Conservation (phyloP, 2,797 vertebrate species). For the Odontamblyopus rebecca region DNA sequence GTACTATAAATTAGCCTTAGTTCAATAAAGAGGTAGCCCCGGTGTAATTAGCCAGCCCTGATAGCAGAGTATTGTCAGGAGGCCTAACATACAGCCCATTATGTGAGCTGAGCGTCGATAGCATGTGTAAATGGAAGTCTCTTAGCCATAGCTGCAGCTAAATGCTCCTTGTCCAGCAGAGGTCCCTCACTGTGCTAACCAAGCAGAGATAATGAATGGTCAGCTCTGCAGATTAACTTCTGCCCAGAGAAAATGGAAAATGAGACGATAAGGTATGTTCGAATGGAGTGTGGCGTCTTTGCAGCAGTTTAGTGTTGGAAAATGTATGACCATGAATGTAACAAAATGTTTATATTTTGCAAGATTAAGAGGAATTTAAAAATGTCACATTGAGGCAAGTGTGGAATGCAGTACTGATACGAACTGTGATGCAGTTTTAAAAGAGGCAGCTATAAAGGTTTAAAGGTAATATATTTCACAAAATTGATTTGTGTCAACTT, state of each 20-base stretch:
- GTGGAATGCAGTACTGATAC: not conserved
- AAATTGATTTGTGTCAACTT: no score
- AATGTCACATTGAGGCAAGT: not conserved
- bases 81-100: conserved; percentile 2
- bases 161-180: conserved; percentile 38
- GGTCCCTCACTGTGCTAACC: conserved; percentile 44
- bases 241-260: conserved; percentile 40
- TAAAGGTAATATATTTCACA: no score
- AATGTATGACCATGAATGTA: not conserved
- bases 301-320: not conserved
- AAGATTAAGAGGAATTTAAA: not conserved
- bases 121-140: conserved; percentile 5
- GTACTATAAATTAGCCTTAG: conserved; percentile 1
- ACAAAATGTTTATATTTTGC: not conserved
- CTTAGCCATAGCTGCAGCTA: conserved; percentile 10
- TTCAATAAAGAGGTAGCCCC: conserved; percentile 17
- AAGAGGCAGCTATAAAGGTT: not conserved
- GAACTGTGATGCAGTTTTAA: not conserved
- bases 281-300: conserved; percentile 28
- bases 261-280: conserved; percentile 32
- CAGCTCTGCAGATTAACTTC: conserved; percentile 51
- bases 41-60: not conserved
- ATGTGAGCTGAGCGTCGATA: conserved; percentile 21
- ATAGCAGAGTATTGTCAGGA: conserved; percentile 8
- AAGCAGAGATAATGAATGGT: conserved; percentile 43